phyloP scores from a whole-genome alignment of 2,797 vertebrate genomes.

The Pangasius larnaudii region DNA sequence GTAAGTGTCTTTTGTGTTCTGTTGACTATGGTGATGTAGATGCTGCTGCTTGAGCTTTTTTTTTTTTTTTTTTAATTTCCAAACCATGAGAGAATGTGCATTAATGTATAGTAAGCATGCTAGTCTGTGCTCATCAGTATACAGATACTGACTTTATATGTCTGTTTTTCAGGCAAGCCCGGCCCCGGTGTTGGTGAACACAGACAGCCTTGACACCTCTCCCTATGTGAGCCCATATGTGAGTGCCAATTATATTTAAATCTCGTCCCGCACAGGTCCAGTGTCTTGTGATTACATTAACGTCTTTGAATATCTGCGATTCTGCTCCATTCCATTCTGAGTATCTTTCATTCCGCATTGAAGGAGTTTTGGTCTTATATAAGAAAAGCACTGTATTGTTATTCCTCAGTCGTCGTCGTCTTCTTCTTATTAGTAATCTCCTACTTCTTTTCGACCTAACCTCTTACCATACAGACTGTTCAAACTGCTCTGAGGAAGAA shows the following conservation, averaged over 20 bases:
- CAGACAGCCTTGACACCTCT: constrained; percentile 88
- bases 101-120: constrained; percentile 30
- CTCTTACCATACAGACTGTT: neutral
- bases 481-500: neutral
- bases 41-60: constrained; percentile 33
- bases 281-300: constrained; percentile 49
- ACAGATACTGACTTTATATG: constrained; percentile 41
- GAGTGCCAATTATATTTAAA: constrained; percentile 26
- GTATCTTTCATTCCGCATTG: neutral
- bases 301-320: neutral
- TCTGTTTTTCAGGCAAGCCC: constrained; percentile 88
- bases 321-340: neutral
- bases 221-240: constrained; percentile 86
- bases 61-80: neutral
- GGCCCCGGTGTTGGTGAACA: constrained; percentile 93
- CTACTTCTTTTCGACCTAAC: neutral
- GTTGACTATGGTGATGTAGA: constrained; percentile 7
- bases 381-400: too few species aligned
- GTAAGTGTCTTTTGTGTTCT: constrained; percentile 66
- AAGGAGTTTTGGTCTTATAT: neutral
- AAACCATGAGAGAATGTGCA: constrained; percentile 13
- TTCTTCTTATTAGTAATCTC: neutral
- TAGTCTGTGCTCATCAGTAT: neutral
- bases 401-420: neutral
- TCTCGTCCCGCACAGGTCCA: neutral